Evolutionary conservation across 1,140 invertebrate species (phyloP), one percentile per base, ranked within the genome.

Genomic region (Bombus superbus): DNA sequence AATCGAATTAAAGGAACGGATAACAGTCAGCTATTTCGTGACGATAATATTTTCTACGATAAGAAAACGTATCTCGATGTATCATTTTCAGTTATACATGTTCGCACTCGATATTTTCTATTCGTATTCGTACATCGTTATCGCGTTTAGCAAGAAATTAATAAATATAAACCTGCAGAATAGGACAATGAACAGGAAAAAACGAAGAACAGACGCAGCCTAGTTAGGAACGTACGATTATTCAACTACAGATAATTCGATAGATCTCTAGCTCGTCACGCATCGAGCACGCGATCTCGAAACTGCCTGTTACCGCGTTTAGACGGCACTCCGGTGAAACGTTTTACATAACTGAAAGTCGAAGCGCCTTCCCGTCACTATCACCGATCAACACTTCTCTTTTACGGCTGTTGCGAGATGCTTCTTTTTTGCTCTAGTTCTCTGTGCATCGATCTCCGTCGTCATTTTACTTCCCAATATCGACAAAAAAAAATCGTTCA

Each of bases 271-370:
- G 35, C 78, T 57, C 80, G 86, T 90, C 73, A 83, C 79, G 86
- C 83, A 83, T 81, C 86, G 78, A 59, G 71, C 83, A 83, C 88
- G 72, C 62, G 75, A 73, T 69, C 69, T 57, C 79, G 62, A 69
- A 53, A 35, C 32, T 64, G 66, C 15, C 64, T 77, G 81, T 89
- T 89, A 86, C 71, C 79, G 69, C 75, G 66, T 72, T 89, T 87
- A 80, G 74, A 76, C 87, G 84, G n/a, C 78, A 42, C 25, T 62
- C 77, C 84, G 83, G 84, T 73, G 88, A 89, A 82, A 57, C 64
- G 87, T 89, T 89, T 89, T 89, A 86, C 80, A 86, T 77, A 88
- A 81, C 80, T 57, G 76, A 81, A 68, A 76, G 53, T 64, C 69
- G 42, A 72, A 44, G 57, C 68, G 81, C 40, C 57, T 62, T 44